Percentiles rank a stretch among this genome's conserved stretches.
Conservation (phyloP, 2,888 invertebrate species). For the Eristalis arbustorum region DNA sequence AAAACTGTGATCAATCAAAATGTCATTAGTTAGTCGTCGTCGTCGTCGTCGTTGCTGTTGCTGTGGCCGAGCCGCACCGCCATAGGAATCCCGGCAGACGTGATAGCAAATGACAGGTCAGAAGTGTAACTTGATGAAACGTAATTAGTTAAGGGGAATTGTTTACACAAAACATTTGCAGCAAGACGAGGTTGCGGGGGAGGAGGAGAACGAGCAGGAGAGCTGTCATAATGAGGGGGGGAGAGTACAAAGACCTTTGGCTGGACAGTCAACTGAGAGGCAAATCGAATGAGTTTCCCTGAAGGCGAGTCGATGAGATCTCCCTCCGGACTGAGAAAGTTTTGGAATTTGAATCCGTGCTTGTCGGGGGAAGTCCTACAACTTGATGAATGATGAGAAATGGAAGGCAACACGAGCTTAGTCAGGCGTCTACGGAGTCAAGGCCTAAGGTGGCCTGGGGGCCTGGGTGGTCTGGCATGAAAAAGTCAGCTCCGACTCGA, state of each 20-base stretch:
- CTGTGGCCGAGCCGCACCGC: too few relatives aligned
- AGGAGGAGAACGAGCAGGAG: background rate
- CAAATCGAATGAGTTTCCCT: background rate
- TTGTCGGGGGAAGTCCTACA: too few relatives aligned
- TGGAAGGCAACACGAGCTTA: too few relatives aligned
- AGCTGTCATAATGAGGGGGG: background rate
- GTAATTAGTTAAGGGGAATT: constrained; percentile 28
- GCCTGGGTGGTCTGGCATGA: too few relatives aligned
- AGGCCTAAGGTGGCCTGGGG: too few relatives aligned
- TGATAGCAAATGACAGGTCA: constrained; percentile 30
- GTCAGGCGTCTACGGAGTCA: too few relatives aligned
- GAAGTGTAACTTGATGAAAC: constrained; percentile 26
- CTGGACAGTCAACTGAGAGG: background rate
- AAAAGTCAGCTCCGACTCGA: too few relatives aligned
- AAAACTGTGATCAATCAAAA: constrained; percentile 53
- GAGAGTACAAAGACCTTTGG: background rate
- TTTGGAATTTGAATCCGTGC: too few relatives aligned
- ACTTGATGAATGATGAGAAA: too few relatives aligned
- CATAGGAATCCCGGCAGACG: background rate
- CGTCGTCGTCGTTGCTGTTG: background rate
- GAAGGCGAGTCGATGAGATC: background rate
- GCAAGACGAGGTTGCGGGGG: background rate
- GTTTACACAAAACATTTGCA: background rate
- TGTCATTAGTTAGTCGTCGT: constrained; percentile 29
- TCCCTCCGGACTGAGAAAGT: background rate